phyloP scores from a whole-genome alignment of 1,140 invertebrate species.

The Bombus sibiricus region DNA sequence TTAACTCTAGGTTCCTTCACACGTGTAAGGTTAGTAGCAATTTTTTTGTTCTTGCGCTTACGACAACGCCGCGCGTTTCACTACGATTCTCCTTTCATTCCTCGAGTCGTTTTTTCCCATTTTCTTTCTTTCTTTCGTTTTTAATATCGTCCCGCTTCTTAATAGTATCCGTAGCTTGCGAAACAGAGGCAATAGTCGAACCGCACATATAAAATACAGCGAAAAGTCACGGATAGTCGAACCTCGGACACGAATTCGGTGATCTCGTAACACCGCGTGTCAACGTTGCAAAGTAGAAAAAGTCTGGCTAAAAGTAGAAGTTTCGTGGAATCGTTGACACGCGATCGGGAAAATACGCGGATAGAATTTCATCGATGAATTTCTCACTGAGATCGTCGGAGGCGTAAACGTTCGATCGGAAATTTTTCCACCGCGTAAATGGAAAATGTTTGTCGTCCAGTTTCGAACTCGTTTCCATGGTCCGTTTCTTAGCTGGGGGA shows the following conservation, averaged over 20 bases:
- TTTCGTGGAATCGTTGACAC: too few relatives aligned
- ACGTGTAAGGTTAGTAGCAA: conserved; percentile 88
- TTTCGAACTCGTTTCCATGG: neutral
- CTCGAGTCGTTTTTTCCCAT: neutral
- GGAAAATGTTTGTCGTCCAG: neutral
- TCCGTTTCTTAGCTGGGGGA: neutral
- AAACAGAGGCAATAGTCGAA: neutral
- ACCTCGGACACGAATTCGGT: too few relatives aligned
- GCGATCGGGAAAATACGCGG: too few relatives aligned
- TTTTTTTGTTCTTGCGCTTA: conserved; percentile 12
- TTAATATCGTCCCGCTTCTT: neutral
- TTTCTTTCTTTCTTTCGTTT: neutral
- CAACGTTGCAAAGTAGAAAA: too few relatives aligned
- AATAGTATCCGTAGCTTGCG: neutral
- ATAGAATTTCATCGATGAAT: too few relatives aligned
- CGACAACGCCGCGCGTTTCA: neutral
- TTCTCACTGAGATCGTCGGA: conserved; percentile 12
- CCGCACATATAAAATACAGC: too few relatives aligned
- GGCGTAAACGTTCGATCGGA: neutral
- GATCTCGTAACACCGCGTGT: too few relatives aligned
- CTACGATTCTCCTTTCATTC: too few relatives aligned
- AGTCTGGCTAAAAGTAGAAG: too few relatives aligned
- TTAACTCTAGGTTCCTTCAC: conserved; percentile 92
- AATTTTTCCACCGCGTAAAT: neutral
- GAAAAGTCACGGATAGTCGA: too few relatives aligned